Percentiles rank a stretch among this genome's conserved stretches.
These are phyloP conservation scores for Heteropelma amictum DNA, from an alignment of 2,888 invertebrate species.

Conservation along the genomic window DNA sequence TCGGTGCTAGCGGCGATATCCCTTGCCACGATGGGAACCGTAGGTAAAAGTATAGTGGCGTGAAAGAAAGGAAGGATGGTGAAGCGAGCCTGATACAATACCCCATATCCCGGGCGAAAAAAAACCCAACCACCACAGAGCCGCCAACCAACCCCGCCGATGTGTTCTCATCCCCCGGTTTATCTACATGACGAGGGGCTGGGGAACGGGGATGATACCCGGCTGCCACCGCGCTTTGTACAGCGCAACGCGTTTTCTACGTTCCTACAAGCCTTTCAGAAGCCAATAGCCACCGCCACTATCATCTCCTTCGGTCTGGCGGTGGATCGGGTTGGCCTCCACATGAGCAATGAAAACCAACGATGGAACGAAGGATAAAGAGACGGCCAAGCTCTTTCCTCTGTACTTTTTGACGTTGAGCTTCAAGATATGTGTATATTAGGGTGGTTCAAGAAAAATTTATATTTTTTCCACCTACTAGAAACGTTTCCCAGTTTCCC, in stretches of 20 bases:
- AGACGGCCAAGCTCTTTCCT: slow-evolving; percentile 49
- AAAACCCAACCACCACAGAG: slow-evolving; percentile 53
- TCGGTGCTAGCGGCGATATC: slow-evolving; percentile 45
- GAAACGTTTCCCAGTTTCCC: not conserved
- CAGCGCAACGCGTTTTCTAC: slow-evolving; percentile 70
- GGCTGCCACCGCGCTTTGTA: too few species aligned
- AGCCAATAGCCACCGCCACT: slow-evolving; percentile 67
- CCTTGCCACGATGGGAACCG: slow-evolving; percentile 31
- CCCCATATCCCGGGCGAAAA: slow-evolving; percentile 70
- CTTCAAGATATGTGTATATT: slow-evolving; percentile 10
- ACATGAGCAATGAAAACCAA: slow-evolving; percentile 58
- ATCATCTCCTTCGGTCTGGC: slow-evolving; percentile 45
- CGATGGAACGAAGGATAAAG: slow-evolving; percentile 53
- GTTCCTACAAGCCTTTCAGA: slow-evolving; percentile 64
- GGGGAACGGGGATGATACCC: too few species aligned
- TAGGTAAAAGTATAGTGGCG: slow-evolving; percentile 30
- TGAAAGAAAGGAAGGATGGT: slow-evolving; percentile 50
- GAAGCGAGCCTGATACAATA: slow-evolving; percentile 69
- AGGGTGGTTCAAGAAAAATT: not conserved
- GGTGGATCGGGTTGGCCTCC: slow-evolving; percentile 43
- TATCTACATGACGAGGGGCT: too few species aligned
- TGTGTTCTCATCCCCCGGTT: slow-evolving; percentile 29
- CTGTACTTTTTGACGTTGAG: slow-evolving; percentile 45
- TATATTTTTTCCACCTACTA: not conserved
- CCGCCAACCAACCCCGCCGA: slow-evolving; percentile 37